Base-by-base conservation (phyloP, 2,888 invertebrate species). In the Alentia gelatinosa region DNA sequence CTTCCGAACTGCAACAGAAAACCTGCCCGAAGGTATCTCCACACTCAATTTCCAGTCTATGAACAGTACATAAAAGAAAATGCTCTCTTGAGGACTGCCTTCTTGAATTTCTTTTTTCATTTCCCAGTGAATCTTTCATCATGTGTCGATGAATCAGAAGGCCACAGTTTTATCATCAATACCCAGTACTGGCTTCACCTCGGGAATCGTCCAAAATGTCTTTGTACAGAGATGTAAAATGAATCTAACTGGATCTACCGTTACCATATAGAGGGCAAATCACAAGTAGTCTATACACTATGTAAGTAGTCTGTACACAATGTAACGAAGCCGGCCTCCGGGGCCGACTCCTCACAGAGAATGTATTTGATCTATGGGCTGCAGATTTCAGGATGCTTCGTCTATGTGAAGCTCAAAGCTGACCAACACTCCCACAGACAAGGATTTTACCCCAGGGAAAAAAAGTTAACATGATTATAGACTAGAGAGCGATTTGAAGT, bases 121-220 rank as follows among this genome's bases (percentile, higher is more conserved):
- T n/a, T n/a, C n/a, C n/a, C n/a, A n/a, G n/a, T n/a, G n/a, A n/a
- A n/a, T n/a, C n/a, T n/a, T n/a, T n/a, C n/a, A n/a, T n/a, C n/a
- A n/a, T n/a, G n/a, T n/a, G n/a, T 79, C 15, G 12, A 79, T 35
- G 79, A 35, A 79, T 39, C 35, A 79, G 39, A 79, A 79, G 79
- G 79, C 79, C 79, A 79, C 79, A 79, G 79, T 79, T 35, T 79
- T 39, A 79, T 35, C 39, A 74, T 74, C 74, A 74, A 19, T 33
- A 74, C 4, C 30, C 30, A 15, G 15, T 74, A 15, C 74, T 74
- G 33, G 15, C 74, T 33, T 74, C 74, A 19, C 15, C 56, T 56
- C 56, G n/a, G n/a, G n/a, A 56, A 56, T 56, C 23, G 19, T n/a
- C n/a, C 56, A 4, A 5, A 3, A 56, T 47, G 56, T 56, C n/a